A percentile compares a stretch with the other conserved stretches of the same genome.
Conservation (phyloP, 2,888 invertebrate species). For the Nebria brevicollis region DNA sequence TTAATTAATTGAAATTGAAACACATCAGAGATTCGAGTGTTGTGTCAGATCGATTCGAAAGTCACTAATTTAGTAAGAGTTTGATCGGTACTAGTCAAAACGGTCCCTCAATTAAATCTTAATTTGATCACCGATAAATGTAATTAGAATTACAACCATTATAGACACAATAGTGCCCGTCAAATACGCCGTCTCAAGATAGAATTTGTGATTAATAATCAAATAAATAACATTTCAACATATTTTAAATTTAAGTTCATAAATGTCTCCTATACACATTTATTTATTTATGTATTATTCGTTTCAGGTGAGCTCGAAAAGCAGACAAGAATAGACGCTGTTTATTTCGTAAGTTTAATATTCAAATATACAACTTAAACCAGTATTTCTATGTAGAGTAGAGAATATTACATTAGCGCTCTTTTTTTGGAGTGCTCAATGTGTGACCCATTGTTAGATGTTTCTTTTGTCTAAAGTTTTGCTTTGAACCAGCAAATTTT, state of each 20-base stretch:
- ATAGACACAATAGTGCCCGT: slow-evolving; percentile 6
- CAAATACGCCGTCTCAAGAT: slow-evolving; percentile 4
- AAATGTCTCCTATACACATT: not conserved
- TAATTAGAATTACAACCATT: slow-evolving; percentile 15
- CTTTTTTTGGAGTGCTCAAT: not conserved
- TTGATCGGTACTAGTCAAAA: slow-evolving; percentile 16
- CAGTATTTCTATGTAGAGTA: not conserved
- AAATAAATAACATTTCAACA: not conserved
- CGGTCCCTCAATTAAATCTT: slow-evolving; percentile 27
- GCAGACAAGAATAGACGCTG: not conserved
- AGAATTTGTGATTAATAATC: not conserved
- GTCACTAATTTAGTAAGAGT: slow-evolving; percentile 4
- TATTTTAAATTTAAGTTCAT: not conserved
- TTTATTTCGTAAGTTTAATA: not conserved
- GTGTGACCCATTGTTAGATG: not conserved
- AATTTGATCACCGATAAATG: slow-evolving; percentile 19
- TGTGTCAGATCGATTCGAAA: not conserved
- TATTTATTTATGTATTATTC: not conserved
- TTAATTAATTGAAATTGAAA: slow-evolving; percentile 13
- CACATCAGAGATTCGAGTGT: not conserved
- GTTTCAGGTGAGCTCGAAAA: not conserved
- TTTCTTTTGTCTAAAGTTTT: not conserved
- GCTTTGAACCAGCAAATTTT: not conserved
- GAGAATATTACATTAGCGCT: not conserved
- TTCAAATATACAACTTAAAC: not conserved